Evolutionary conservation across 1,140 invertebrate genomes (phyloP).

Genomic region (Apocrypta bakeri): DNA sequence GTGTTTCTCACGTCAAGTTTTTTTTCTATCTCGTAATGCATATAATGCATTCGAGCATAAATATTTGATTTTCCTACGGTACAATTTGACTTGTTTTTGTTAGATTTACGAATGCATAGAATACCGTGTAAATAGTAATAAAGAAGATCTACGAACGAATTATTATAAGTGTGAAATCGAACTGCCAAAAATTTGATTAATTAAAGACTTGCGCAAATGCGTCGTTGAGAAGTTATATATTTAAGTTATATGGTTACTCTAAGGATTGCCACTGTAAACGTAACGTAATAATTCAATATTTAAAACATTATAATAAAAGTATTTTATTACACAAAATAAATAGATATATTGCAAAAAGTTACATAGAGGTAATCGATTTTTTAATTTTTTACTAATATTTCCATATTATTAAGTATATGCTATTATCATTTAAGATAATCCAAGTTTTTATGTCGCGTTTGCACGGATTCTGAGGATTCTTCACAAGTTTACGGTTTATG

Average conservation of each 20-base stretch:
- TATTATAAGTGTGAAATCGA: slow-evolving; percentile 1
- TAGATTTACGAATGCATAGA: not conserved
- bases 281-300: not conserved
- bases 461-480: too few relatives aligned
- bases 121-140: not conserved
- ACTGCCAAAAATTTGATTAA: not conserved
- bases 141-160: not conserved
- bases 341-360: not conserved
- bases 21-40: slow-evolving; percentile 11
- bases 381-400: not conserved
- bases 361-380: too few relatives aligned
- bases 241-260: not conserved
- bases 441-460: too few relatives aligned
- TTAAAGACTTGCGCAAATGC: not conserved
- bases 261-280: not conserved
- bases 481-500: too few relatives aligned
- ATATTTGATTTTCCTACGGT: not conserved
- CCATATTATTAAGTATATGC: too few relatives aligned
- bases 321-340: not conserved
- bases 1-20: not conserved
- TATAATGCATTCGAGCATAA: not conserved
- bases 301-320: not conserved
- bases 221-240: not conserved
- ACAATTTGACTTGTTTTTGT: not conserved
- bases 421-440: too few relatives aligned